Percentiles rank a stretch among this genome's conserved stretches.
Evolutionary conservation across 1,140 invertebrate genomes (phyloP).

Genomic region (Phthorimaea operculella): DNA sequence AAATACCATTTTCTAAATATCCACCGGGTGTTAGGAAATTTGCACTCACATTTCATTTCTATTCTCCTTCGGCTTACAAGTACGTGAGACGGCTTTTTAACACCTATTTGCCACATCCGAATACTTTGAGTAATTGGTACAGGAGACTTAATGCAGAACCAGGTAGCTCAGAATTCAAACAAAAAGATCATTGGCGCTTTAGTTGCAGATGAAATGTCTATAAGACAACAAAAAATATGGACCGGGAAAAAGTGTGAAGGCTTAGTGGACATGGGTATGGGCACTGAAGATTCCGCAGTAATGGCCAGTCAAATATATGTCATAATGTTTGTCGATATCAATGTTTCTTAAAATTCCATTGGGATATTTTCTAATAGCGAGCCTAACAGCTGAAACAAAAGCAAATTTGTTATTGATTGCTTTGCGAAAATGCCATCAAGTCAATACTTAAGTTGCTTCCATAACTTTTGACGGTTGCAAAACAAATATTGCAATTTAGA

Average conservation of each 20-base stretch:
- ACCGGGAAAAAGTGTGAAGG: slow-evolving; percentile 25
- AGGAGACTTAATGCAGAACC: slow-evolving; percentile 20
- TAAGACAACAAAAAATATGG: slow-evolving; percentile 39
- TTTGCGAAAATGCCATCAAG: slow-evolving; percentile 24
- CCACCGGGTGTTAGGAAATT: slow-evolving; percentile 24
- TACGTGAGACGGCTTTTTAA: slow-evolving; percentile 24
- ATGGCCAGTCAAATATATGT: slow-evolving; percentile 30
- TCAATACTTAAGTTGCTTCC: slow-evolving; percentile 23
- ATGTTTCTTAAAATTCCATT: slow-evolving; percentile 35
- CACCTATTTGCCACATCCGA: slow-evolving; percentile 25
- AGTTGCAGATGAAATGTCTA: slow-evolving; percentile 50
- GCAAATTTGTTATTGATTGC: slow-evolving; percentile 19
- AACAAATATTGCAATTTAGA: slow-evolving; percentile 23
- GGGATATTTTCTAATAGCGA: slow-evolving; percentile 25
- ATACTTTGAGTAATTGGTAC: slow-evolving; percentile 33
- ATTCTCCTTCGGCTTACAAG: slow-evolving; percentile 28
- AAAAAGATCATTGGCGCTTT: slow-evolving; percentile 18
- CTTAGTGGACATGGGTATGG: slow-evolving; percentile 1
- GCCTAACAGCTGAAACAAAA: slow-evolving; percentile 17
- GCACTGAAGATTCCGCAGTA: slow-evolving; percentile 16
- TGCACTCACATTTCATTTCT: slow-evolving; percentile 34
- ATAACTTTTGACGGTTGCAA: slow-evolving; percentile 38
- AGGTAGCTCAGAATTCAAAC: slow-evolving; percentile 15
- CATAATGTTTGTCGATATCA: slow-evolving; percentile 37
- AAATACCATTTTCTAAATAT: neutral